Evolutionary conservation across 2,888 invertebrate species (phyloP).

Genomic region (Suillia variegata): DNA sequence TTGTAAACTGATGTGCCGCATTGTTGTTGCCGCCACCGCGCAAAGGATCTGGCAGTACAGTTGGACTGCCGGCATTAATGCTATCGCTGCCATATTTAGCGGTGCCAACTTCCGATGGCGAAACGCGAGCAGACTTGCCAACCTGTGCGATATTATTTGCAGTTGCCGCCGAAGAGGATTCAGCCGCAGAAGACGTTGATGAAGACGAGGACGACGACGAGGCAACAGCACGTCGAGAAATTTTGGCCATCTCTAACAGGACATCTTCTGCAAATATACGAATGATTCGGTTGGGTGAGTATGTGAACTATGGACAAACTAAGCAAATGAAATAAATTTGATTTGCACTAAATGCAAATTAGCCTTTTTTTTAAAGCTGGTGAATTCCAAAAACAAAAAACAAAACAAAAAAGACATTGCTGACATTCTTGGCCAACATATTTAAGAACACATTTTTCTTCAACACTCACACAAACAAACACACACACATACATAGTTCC

Average conservation of each 20-base stretch:
- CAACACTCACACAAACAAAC: no score
- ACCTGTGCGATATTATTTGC: slow-evolving; percentile 20
- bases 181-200: slow-evolving; percentile 30
- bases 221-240: slow-evolving; percentile 60
- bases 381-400: background rate
- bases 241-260: slow-evolving; percentile 62
- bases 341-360: no score
- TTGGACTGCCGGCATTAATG: slow-evolving; percentile 21
- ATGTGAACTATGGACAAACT: no score
- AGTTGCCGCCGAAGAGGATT: slow-evolving; percentile 23
- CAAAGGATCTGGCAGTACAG: slow-evolving; percentile 29
- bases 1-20: slow-evolving; percentile 24
- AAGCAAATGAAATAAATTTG: no score
- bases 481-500: no score
- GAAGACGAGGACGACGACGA: slow-evolving; percentile 51
- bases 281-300: slow-evolving; percentile 9
- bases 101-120: background rate
- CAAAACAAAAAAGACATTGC: no score
- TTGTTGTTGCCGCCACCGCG: slow-evolving; percentile 13
- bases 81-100: background rate
- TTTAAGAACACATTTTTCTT: no score
- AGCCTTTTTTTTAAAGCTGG: no score
- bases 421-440: no score
- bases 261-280: slow-evolving; percentile 60
- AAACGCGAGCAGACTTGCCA: slow-evolving; percentile 15